Percentiles rank a stretch among this genome's conserved stretches.
Conservation (phyloP, 2,113 vertebrate genomes). For the Odocoileus virginianus region DNA sequence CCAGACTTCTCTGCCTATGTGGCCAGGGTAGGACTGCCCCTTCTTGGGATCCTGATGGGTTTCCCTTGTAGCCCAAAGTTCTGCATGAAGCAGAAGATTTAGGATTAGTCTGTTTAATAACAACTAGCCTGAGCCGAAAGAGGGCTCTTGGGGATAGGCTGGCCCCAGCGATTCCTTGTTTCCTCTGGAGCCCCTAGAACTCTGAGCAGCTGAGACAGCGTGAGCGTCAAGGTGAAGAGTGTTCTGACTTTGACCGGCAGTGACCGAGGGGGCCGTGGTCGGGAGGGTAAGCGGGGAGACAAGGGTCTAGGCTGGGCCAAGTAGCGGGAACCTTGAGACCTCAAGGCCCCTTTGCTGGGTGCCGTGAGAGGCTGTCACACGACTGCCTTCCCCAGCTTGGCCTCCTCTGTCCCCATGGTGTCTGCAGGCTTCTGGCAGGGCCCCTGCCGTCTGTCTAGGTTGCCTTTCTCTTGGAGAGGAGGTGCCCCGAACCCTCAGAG, state of each 20-base stretch:
- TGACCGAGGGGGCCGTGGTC: too few relatives aligned
- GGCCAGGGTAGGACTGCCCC: neutral
- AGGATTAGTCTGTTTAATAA: neutral
- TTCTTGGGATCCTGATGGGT: neutral
- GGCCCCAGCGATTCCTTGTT: neutral
- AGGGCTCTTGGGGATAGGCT: neutral
- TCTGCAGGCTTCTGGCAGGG: neutral
- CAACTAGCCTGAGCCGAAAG: neutral
- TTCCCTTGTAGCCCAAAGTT: neutral
- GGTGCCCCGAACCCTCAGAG: neutral
- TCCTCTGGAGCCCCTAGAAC: neutral
- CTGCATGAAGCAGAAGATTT: neutral
- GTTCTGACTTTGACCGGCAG: accelerated
- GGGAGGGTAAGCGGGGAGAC: neutral
- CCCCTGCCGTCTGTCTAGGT: neutral
- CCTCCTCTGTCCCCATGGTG: neutral
- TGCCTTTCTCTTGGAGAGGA: neutral
- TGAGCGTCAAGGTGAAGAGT: too few relatives aligned
- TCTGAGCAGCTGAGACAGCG: neutral
- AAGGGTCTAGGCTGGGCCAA: neutral
- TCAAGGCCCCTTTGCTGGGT: neutral
- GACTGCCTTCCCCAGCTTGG: too few relatives aligned
- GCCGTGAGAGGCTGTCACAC: neutral
- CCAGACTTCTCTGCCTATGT: neutral
- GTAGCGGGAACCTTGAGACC: neutral